Base-by-base conservation (phyloP, 2,797 vertebrate genomes). In the Molossus alvarezi region DNA sequence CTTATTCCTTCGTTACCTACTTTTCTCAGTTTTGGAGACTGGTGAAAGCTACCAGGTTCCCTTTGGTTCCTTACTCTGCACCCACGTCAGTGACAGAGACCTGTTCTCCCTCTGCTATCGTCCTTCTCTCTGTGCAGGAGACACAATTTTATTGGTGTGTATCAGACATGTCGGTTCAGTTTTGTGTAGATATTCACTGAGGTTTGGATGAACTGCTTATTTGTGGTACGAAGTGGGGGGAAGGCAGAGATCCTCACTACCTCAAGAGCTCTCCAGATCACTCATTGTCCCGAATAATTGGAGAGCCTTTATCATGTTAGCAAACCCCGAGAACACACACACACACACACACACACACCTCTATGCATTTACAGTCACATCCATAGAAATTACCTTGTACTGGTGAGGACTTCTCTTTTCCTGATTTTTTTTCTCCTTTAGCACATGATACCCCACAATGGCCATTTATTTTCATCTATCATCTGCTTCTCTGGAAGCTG, bases 391-490 rank as follows among this genome's bases (percentile, higher is more conserved):
- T 5, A 33, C 48, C 18, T 48, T 83, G 17, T 33, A 64, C 15
- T n/a, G n/a, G 14, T 77, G 37, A 62, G 25, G 0, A 4, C 11
- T 60, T 57, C 73, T 81, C 29, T 29, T 84, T 84, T 67, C 21
- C 37, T 80, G 48, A 65, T 27, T 23, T 48, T 29, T 88, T 88
- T 91, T 80, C 33, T 7, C 75, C 18, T 84, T 89, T 87, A 79
- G 41, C 69, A 90, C 21, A 48, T 69, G 29, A 41, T 33, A 55
- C 7, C 18, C 0, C 33, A 48, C 27, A 23, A 55, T 27, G 3
- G 12, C 27, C 64, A 90, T 57, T 94, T 45, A 90, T 17, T 86
- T 92, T n/a, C 88, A 53, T 71, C 57, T 87, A 55, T 0, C 17
- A 77, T 92, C 41, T 67, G 27, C 41, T 95, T 82, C 64, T 60